phyloP scores from a whole-genome alignment of 2,888 invertebrate genomes.

The Chesias legatella region DNA sequence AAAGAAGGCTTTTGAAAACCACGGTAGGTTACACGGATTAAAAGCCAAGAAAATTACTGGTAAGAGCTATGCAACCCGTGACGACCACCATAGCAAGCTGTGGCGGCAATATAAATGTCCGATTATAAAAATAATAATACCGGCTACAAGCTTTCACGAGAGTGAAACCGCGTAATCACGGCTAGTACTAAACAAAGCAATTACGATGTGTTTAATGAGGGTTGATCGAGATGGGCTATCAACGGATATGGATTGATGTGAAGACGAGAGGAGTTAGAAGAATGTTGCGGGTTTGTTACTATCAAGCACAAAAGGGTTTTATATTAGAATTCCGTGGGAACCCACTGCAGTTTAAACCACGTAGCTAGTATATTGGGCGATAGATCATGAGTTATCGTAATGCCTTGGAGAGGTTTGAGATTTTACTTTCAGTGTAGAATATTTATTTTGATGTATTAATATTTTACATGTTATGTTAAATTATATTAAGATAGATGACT shows the following conservation, averaged over 20 bases:
- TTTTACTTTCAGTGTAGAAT: too few relatives aligned
- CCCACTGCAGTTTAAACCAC: conserved; percentile 16
- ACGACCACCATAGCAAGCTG: too few relatives aligned
- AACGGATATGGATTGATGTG: conserved; percentile 40
- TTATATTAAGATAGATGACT: too few relatives aligned
- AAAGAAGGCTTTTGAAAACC: too few relatives aligned
- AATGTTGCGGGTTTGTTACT: conserved; percentile 34
- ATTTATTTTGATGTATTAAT: too few relatives aligned
- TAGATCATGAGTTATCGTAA: conserved; percentile 16
- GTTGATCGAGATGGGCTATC: conserved; percentile 37
- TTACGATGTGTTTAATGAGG: conserved; percentile 42
- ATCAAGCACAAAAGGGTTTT: conserved; percentile 7
- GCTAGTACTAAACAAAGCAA: conserved; percentile 43
- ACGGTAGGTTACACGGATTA: too few relatives aligned
- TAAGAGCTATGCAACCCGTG: too few relatives aligned
- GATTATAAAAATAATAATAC: not conserved
- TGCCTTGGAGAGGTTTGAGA: conserved; percentile 10
- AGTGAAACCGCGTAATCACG: not conserved
- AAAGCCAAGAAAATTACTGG: too few relatives aligned
- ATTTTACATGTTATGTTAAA: too few relatives aligned
- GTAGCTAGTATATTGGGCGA: conserved; percentile 17
- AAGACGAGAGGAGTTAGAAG: conserved; percentile 27
- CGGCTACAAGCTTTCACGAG: too few relatives aligned
- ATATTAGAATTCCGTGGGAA: conserved; percentile 20
- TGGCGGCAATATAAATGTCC: too few relatives aligned